phyloP scores from a whole-genome alignment of 2,888 invertebrate genomes.

The Lasioglossum morio region DNA sequence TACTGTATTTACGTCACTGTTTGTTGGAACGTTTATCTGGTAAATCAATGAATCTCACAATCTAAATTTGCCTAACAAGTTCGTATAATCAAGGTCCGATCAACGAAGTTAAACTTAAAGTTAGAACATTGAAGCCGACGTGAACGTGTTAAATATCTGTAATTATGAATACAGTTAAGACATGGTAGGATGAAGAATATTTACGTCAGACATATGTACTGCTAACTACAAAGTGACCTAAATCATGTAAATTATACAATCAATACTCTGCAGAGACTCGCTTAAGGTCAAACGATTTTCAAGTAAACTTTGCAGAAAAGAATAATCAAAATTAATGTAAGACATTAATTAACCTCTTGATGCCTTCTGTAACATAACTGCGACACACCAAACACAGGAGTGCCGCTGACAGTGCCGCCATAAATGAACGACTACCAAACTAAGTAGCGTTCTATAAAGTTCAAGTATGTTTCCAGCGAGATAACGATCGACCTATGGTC shows the following conservation, averaged over 20 bases:
- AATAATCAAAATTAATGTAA: not conserved
- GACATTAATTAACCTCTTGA: not conserved
- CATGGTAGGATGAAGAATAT: constrained; percentile 23
- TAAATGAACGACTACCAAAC: not conserved
- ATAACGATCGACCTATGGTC: not conserved
- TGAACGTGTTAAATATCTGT: constrained; percentile 12
- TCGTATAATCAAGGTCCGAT: not conserved
- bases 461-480: not conserved
- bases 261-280: not conserved
- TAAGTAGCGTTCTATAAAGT: not conserved
- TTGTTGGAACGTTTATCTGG: not conserved
- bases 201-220: not conserved
- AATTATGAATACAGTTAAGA: not conserved
- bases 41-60: not conserved
- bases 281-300: not conserved
- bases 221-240: not conserved
- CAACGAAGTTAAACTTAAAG: not conserved
- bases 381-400: not conserved
- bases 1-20: no score
- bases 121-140: not conserved
- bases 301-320: not conserved
- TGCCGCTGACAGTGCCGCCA: not conserved
- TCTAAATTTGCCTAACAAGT: not conserved
- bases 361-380: not conserved
- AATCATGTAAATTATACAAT: not conserved